Conservation (phyloP, 2,113 vertebrate species). For the Brachyhypopomus gauderio region DNA sequence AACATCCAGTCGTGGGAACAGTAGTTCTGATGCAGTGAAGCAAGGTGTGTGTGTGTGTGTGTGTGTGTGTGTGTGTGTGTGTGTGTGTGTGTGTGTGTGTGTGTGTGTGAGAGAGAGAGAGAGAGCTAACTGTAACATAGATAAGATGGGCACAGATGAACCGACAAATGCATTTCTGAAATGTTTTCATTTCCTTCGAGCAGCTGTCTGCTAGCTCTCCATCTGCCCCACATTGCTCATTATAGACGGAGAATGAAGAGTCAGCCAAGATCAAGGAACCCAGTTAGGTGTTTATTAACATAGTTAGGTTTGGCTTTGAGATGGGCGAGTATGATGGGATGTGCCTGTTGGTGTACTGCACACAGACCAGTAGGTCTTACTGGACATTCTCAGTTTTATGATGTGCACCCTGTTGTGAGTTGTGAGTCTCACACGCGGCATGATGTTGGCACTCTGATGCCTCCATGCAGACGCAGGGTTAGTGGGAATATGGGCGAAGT, state of each 20-base stretch:
- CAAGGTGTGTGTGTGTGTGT: conserved; percentile 23
- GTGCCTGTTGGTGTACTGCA: conserved; percentile 11
- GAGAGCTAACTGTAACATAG: conserved; percentile 12
- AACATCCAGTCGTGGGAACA: background rate
- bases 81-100: no score
- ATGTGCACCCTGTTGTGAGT: no score
- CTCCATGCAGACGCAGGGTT: no score
- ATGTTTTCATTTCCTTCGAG: conserved; percentile 26
- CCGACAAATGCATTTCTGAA: conserved; percentile 17
- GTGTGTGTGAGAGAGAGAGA: no score
- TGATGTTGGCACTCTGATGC: no score
- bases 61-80: background rate
- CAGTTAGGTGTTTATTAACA: conserved; percentile 38
- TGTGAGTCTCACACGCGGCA: no score
- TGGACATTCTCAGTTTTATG: no score
- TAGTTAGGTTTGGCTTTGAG: conserved; percentile 35
- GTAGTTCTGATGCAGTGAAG: background rate
- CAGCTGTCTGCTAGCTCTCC: conserved; percentile 25
- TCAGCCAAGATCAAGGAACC: conserved; percentile 41
- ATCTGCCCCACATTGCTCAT: conserved; percentile 41
- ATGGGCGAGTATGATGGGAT: background rate
- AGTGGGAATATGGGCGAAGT: no score
- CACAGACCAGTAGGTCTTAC: background rate
- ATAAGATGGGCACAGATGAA: conserved; percentile 38
- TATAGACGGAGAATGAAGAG: conserved; percentile 11